Conservation (phyloP, 2,113 vertebrate genomes). For the Campylomormyrus numenius region DNA sequence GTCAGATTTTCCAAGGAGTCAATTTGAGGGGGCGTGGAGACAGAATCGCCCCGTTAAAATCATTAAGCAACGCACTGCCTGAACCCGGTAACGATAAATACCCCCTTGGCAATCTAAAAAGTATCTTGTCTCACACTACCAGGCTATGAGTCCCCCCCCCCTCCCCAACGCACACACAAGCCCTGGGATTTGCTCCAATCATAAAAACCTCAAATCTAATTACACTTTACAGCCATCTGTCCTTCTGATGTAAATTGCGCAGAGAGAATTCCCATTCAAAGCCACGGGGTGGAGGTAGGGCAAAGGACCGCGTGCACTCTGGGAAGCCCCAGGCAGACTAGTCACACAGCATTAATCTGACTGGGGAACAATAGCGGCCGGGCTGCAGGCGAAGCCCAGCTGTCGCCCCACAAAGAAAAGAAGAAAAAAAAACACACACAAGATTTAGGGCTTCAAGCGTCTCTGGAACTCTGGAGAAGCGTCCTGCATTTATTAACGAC, state of each 20-base stretch:
- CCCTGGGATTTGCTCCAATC: constrained; percentile 30
- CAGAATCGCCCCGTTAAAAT: not conserved
- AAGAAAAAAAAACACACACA: constrained; percentile 82
- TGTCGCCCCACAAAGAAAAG: constrained; percentile 91
- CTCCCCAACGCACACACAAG: not conserved
- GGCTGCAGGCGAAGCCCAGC: constrained; percentile 91
- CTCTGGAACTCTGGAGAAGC: constrained; percentile 66
- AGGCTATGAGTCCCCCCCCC: not conserved
- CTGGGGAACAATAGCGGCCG: constrained; percentile 80
- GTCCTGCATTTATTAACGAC: constrained; percentile 79
- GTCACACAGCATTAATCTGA: constrained; percentile 97
- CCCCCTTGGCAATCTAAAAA: not conserved
- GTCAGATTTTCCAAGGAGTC: not conserved
- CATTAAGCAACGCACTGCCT: not conserved
- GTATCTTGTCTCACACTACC: not conserved
- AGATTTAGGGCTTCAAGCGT: constrained; percentile 86
- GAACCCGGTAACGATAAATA: not conserved
- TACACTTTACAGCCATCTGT: constrained; percentile 73
- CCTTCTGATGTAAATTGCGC: constrained; percentile 63
- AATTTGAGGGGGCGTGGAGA: not conserved
- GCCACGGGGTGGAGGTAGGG: constrained; percentile 40
- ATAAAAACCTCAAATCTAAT: constrained; percentile 64
- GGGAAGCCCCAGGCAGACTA: constrained; percentile 94
- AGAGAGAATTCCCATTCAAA: constrained; percentile 52
- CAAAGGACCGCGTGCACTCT: constrained; percentile 67